phyloP scores from a whole-genome alignment of 2,888 invertebrate species.

The Heliconius charithonia region DNA sequence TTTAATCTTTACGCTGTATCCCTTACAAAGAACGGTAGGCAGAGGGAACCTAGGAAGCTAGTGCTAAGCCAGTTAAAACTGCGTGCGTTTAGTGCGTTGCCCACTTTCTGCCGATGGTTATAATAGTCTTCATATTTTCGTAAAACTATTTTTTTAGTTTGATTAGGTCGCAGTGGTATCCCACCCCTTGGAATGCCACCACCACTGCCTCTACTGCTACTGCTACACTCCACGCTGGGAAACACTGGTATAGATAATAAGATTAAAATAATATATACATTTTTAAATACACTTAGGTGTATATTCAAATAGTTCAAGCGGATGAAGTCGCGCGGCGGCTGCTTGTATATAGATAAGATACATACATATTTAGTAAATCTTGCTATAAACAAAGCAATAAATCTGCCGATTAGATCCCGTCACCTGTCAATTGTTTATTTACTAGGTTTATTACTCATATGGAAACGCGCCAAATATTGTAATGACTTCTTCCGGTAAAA shows the following conservation, averaged over 20 bases:
- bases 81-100: too few relatives aligned
- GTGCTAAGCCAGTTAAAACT: background rate
- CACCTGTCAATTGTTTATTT: conserved; percentile 14
- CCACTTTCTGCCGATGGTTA: background rate
- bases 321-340: background rate
- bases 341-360: background rate
- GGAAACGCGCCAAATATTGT: conserved; percentile 18
- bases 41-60: background rate
- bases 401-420: conserved; percentile 17
- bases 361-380: background rate
- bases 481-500: conserved; percentile 15
- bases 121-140: too few relatives aligned
- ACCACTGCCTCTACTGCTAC: too few relatives aligned
- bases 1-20: background rate
- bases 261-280: too few relatives aligned
- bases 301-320: too few relatives aligned
- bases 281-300: too few relatives aligned
- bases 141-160: too few relatives aligned
- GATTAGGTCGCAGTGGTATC: too few relatives aligned
- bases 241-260: too few relatives aligned
- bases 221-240: too few relatives aligned
- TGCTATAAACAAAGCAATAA: conserved; percentile 21
- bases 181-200: too few relatives aligned
- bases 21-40: background rate
- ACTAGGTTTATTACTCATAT: background rate